Evolutionary conservation across 2,113 vertebrate genomes (phyloP), one percentile per base, ranked within the genome.

Genomic region (Neopipo cinnamomea): DNA sequence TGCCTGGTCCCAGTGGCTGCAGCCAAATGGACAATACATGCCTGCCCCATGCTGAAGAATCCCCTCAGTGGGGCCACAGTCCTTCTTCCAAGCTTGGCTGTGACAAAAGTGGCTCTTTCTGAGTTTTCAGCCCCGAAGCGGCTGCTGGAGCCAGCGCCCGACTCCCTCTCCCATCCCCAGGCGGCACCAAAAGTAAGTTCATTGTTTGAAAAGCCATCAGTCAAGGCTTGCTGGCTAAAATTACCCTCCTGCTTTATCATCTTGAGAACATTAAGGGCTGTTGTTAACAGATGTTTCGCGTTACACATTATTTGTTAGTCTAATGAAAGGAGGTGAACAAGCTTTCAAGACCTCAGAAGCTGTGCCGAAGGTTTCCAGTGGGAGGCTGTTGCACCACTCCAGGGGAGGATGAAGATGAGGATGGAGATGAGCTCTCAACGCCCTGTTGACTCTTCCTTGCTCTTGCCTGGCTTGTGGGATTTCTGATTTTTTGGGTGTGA

Each of bases 271-370:
- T 98, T 97, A 97, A 93, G 96, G 96, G 96, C 98, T 95, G 97
- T 96, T 94, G 97, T 96, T 85, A 92, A 96, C 98, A 98, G 97
- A 91, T 98, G 98, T 97, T 98, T 98, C 91, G 80, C n/a, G 95
- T 98, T 98, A 98, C 91, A 96, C 88, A 53, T 96, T 98, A 98
- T 98, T 98, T 98, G 98, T 98, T 98, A 98, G 97, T 98, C 97
- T 98, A 98, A 98, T 98, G 98, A 97, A 98, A 98, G 97, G 97
- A 97, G 98, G 98, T 97, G 96, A 97, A 85, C 96, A 96, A 94
- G 97, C 97, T 98, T 98, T 98, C 97, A 97, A 96, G 98, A 97
- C 97, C 97, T 96, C 75, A 65, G 93, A 96, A 93, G 80, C 89
- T 95, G 96, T 22, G 95, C 18, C 8, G 95, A 94, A 96, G 95